phyloP scores from a whole-genome alignment of 2,888 invertebrate genomes.

The Odontocolon sp. region DNA sequence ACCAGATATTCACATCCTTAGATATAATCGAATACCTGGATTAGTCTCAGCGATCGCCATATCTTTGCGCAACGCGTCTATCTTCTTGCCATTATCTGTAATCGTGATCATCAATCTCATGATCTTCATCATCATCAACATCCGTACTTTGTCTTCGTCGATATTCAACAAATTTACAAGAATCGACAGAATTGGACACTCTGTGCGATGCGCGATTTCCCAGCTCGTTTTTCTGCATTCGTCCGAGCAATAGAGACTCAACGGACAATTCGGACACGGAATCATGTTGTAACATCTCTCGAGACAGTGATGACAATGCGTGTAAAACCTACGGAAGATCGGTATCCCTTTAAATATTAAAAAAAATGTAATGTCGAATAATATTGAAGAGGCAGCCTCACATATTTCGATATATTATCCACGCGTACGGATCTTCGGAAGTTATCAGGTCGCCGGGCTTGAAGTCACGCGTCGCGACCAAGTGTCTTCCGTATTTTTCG shows the following conservation, averaged over 20 bases:
- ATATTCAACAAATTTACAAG: slow-evolving; percentile 74
- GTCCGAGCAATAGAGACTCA: slow-evolving; percentile 77
- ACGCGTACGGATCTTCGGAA: slow-evolving; percentile 75
- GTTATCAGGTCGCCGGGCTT: slow-evolving; percentile 76
- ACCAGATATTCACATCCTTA: no score
- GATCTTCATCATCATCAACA: slow-evolving; percentile 77
- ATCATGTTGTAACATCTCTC: slow-evolving; percentile 75
- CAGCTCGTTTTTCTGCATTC: slow-evolving; percentile 73
- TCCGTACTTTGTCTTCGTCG: slow-evolving; percentile 76
- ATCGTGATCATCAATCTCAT: slow-evolving; percentile 74
- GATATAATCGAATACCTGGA: slow-evolving; percentile 71
- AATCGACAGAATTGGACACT: slow-evolving; percentile 73
- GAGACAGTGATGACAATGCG: slow-evolving; percentile 78
- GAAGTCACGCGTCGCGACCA: slow-evolving; percentile 74
- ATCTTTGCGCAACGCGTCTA: slow-evolving; percentile 73
- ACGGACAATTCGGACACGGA: slow-evolving; percentile 76
- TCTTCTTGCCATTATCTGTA: slow-evolving; percentile 72
- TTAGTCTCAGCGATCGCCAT: slow-evolving; percentile 73
- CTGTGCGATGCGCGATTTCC: slow-evolving; percentile 73
- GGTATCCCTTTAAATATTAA: background rate
- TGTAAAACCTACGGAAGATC: slow-evolving; percentile 73
- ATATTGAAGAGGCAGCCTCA: slow-evolving; percentile 53
- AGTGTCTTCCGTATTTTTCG: slow-evolving; percentile 76
- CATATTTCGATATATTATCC: slow-evolving; percentile 76
- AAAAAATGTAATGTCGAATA: slow-evolving; percentile 10